Base-by-base conservation (phyloP, 2,888 invertebrate genomes). In the Tortrix viridana region DNA sequence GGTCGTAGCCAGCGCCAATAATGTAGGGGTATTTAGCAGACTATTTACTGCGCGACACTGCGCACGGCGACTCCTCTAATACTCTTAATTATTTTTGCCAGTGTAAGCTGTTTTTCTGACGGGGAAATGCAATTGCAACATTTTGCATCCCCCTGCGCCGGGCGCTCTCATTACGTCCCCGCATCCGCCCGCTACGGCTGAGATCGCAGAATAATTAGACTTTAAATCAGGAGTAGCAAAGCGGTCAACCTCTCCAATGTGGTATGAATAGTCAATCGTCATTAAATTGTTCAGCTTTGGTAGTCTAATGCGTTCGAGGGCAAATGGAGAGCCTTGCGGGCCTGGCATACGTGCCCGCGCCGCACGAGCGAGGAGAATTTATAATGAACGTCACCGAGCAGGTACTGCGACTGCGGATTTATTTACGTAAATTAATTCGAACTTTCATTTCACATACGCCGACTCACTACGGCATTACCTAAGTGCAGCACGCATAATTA, bases 51-150 rank as follows among this genome's bases (percentile, higher is more conserved):
- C 82, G 87, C 86, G 88, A 86, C 86, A 85, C 81, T 86, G 78
- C 82, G 85, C 85, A 80, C 82, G 79, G 79, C 84, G 84, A 87
- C 87, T 88, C 80, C 76, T 83, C 88, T 90, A 89, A 90, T 89
- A 86, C 88, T 89, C 90, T 89, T 91, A 90, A 90, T 90, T 90
- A 90, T 91, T 91, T 90, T 89, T 88, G 89, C 89, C 83, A 84
- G 86, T 88, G 88, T 87, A 88, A 89, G 89, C 89, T 89, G 88
- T 90, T 90, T 89, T 88, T 89, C 88, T 89, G 89, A 89, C 85
- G 84, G 88, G 72, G 76, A 84, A 84, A 83, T 88, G 88, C 86
- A 86, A 88, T 88, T 89, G 88, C 88, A 84, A 89, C 89, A 88
- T 89, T 88, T 89, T 87, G 86, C 88, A 89, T 89, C 82, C 73